phyloP scores from a whole-genome alignment of 1,140 invertebrate genomes.

The Dysdera silvatica region DNA sequence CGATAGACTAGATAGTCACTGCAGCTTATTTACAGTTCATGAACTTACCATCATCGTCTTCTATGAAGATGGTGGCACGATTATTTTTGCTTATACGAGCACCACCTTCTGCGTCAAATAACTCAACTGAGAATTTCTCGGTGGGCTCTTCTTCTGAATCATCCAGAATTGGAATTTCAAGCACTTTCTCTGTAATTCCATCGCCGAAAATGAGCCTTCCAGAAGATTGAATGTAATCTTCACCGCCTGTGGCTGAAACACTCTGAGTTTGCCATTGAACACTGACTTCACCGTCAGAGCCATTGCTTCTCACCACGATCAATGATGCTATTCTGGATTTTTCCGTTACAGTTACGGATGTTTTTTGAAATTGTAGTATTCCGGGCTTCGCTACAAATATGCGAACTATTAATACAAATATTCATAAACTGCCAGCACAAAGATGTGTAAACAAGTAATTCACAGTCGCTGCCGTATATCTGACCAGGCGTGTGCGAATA shows the following conservation, averaged over 20 bases:
- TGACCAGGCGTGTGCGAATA: too few relatives aligned
- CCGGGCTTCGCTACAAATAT: too few relatives aligned
- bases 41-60: constrained; percentile 4
- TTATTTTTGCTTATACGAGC: not conserved
- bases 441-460: too few relatives aligned
- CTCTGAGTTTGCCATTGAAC: not conserved
- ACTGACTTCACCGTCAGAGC: not conserved
- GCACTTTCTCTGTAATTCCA: not conserved
- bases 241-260: not conserved
- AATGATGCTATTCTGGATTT: too few relatives aligned
- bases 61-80: not conserved
- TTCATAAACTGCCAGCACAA: too few relatives aligned
- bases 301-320: not conserved
- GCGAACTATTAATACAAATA: too few relatives aligned
- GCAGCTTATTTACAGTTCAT: too few relatives aligned
- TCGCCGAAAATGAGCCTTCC: not conserved
- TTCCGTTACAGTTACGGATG: too few relatives aligned
- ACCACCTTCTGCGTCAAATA: not conserved
- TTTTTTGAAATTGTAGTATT: too few relatives aligned
- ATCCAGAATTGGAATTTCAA: not conserved
- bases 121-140: not conserved
- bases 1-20: not conserved
- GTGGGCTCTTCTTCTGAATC: not conserved
- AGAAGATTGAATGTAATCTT: not conserved
- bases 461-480: too few relatives aligned